A percentile compares a stretch with the other conserved stretches of the same genome.
Conservation (phyloP, 2,797 vertebrate species). For the Cossypha niveicapilla region DNA sequence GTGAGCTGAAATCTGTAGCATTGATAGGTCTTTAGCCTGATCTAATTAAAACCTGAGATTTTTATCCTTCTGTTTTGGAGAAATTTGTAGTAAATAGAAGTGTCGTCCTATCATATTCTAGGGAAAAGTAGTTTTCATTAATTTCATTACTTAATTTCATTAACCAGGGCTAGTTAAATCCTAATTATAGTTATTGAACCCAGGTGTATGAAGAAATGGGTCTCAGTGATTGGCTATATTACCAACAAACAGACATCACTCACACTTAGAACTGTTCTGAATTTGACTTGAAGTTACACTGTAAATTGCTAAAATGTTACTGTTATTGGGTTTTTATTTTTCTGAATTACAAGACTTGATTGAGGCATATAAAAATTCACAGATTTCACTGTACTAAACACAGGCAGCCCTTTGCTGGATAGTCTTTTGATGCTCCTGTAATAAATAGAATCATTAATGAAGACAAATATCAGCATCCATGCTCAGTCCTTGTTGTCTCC, state of each 20-base stretch:
- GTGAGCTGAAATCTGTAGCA: background rate
- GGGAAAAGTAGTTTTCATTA: background rate
- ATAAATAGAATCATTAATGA: background rate
- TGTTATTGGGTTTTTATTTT: rapidly evolving
- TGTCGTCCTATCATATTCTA: background rate
- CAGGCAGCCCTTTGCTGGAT: background rate
- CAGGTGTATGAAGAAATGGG: background rate
- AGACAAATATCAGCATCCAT: background rate
- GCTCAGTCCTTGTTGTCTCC: background rate
- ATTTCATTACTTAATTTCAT: background rate
- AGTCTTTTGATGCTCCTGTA: background rate
- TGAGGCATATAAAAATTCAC: background rate
- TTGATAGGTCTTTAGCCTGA: background rate
- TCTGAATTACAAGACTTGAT: background rate
- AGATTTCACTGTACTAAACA: background rate
- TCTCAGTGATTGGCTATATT: background rate
- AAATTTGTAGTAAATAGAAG: background rate
- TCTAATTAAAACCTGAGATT: background rate
- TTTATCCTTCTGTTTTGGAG: background rate
- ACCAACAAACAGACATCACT: background rate
- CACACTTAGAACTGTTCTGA: background rate
- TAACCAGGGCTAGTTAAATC: background rate
- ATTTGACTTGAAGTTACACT: background rate
- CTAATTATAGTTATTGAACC: background rate
- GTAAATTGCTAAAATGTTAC: background rate